Evolutionary conservation across 2,888 invertebrate species (phyloP), one percentile per base, ranked within the genome.

Genomic region (Drepana falcataria): DNA sequence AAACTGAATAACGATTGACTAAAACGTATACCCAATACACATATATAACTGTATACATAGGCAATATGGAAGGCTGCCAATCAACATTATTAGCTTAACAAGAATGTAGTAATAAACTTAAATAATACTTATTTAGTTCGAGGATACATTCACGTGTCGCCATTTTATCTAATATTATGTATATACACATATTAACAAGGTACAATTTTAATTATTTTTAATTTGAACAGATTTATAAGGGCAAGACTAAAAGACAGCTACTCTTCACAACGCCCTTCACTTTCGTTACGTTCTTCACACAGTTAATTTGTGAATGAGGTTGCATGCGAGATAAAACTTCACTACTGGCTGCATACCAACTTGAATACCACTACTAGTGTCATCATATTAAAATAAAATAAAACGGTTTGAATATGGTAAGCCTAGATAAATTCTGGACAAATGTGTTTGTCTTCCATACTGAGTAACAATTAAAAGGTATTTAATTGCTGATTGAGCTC

Each of bases 211-310:
- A 56, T 58, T 55, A 54, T 56, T 66, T 60, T 49, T 64, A 52
- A 56, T 58, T 53, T 58, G 59, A 70, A 71, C 65, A 67, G 59
- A 65, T 60, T 55, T 60, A 64, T 62, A 72, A 77, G 82, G 84
- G 84, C 85, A 84, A 84, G 85, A 81, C 63, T 21, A 64, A 57
- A 74, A 58, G 63, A 64, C 68, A 81, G 78, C 78, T 80, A 77
- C 75, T 65, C 60, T 56, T 59, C 55, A 53, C 58, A 35, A 57
- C 47, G 7, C 57, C 35, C 55, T 52, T 21, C 0, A 21, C 21
- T 21, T 21, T 21, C 21, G 21, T 21, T 21, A 21, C 21, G 21
- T 21, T 52, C 51, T 47, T 55, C 48, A 59, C 21, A 49, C 51
- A 48, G 51, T 53, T 37, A 37, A 9, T 3, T 40, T 40, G 40